Conservation (phyloP, 2,113 vertebrate genomes). For the Ariopsis seemanni region DNA sequence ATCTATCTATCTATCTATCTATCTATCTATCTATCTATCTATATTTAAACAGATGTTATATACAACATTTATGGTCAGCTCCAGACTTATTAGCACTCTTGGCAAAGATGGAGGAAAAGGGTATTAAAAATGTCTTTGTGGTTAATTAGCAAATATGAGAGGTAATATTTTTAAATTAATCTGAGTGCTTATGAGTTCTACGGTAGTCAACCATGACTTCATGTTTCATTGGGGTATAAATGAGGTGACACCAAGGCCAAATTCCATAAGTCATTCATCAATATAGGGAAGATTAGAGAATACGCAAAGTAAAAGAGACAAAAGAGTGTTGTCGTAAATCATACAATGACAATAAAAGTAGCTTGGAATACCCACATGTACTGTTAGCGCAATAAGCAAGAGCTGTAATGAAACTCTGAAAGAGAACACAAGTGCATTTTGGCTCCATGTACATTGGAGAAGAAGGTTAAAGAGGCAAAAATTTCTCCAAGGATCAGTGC, state of each 20-base stretch:
- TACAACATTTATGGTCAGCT: neutral
- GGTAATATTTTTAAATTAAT: neutral
- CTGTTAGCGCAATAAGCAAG: neutral
- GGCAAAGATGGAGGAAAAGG: neutral
- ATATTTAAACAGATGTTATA: neutral
- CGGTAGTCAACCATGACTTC: neutral
- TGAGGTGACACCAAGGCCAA: neutral
- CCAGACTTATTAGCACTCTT: neutral
- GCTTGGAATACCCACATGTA: neutral
- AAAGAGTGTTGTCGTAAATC: neutral
- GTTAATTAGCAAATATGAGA: neutral
- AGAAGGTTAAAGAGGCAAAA: neutral
- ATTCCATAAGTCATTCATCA: neutral
- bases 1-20: neutral
- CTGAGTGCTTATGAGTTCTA: neutral
- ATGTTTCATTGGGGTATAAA: neutral
- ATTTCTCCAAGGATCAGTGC: neutral
- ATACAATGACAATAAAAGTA: neutral
- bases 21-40: neutral
- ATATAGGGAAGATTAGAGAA: neutral
- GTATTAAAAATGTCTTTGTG: neutral
- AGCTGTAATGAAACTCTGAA: neutral
- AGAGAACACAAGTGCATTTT: neutral
- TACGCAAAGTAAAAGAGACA: neutral
- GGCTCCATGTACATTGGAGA: neutral